Evolutionary conservation across 2,797 vertebrate genomes (phyloP), one percentile per base, ranked within the genome.

Genomic region (Catharus ustulatus): DNA sequence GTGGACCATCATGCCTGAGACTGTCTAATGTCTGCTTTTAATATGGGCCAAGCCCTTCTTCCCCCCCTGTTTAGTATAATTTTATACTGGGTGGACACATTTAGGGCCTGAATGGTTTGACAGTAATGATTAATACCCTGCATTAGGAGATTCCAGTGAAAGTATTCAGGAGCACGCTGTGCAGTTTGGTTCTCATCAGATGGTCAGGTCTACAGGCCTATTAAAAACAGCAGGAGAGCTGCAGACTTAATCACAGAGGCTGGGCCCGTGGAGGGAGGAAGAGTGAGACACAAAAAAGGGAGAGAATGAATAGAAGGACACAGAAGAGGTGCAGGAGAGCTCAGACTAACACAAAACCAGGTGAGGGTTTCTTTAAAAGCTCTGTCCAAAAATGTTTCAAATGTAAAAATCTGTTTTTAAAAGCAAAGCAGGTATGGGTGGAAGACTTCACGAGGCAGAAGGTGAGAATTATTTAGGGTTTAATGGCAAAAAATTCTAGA

Each of bases 81-180:
- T 97, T 97, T 96, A 94, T 97, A 92, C 96, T 79, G 96, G 98
- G 98, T 98, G 97, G 97, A 98, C 98, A 98, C 98, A 97, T 98
- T 98, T 98, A 97, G 97, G 97, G 97, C 97, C 97, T 87, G 96
- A 96, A 87, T 69, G 96, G 96, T 95, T 98, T 98, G 98, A 98
- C 98, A 98, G 98, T 97, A 98, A 98, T 98, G 98, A 98, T 98
- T 98, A 98, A 98, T 98, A 97, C 96, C 62, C 93, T 96, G 97
- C 98, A 98, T 99, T 98, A 98, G 98, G 98, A 98, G 98, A 98
- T 98, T 98, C 98, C 97, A 97, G 97, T 90, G 96, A 97, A 98
- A 97, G 98, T 95, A 96, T 96, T 97, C 95, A 97, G 96, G 97
- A 87, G 96, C 97, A 97, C 97, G 98, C 98, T 98, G 98, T 97